These are phyloP conservation scores for Nothobranchius furzeri DNA, from an alignment of 2,113 vertebrate species.

Conservation along the genomic window DNA sequence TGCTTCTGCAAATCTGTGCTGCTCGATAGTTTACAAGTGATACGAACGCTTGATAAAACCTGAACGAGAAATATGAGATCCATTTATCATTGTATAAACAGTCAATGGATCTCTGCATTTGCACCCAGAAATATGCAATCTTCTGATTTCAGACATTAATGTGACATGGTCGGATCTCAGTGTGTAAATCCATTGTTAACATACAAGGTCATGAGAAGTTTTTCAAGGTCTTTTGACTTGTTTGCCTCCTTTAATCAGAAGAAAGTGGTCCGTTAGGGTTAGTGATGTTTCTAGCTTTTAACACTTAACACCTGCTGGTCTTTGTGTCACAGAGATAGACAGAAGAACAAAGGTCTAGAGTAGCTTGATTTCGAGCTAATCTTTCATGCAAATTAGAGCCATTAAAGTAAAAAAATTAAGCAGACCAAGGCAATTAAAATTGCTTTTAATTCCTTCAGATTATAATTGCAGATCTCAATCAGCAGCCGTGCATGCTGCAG, in stretches of 20 bases:
- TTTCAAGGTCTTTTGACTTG: background rate
- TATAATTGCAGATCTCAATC: conserved; percentile 27
- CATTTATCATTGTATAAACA: too few relatives aligned
- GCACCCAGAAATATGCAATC: background rate
- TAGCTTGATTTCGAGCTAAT: background rate
- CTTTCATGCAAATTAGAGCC: background rate
- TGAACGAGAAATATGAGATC: background rate
- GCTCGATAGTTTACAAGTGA: background rate
- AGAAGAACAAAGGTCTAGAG: background rate
- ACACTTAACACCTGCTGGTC: too few relatives aligned
- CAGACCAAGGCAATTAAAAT: conserved; percentile 25
- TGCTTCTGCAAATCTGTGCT: background rate
- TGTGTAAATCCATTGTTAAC: background rate
- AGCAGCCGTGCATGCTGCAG: conserved; percentile 1
- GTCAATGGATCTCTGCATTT: background rate
- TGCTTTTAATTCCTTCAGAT: conserved; percentile 17
- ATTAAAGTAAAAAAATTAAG: conserved; percentile 25
- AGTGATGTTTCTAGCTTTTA: background rate
- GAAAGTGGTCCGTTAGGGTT: background rate
- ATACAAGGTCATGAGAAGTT: background rate
- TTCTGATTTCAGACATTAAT: background rate
- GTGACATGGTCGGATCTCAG: background rate
- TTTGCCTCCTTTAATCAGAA: background rate
- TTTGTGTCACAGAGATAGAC: too few relatives aligned
- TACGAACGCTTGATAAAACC: background rate